Base-by-base conservation (phyloP, 2,113 vertebrate species). In the Aleadryas rufinucha region DNA sequence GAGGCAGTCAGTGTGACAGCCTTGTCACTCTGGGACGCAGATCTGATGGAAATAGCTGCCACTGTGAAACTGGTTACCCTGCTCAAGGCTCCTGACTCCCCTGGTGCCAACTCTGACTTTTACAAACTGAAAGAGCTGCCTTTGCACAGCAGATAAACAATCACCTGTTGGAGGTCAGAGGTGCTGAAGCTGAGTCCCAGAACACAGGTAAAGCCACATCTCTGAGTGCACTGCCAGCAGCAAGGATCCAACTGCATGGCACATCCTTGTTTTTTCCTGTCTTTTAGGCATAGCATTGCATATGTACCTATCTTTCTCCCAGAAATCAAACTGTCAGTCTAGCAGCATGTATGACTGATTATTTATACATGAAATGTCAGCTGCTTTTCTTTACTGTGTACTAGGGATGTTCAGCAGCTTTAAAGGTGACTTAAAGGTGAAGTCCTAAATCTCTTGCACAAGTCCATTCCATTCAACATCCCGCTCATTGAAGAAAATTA, bases 1-100 rank as follows among this genome's bases (percentile, higher is more conserved):
- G 35, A 28, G 7, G 10, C 26, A 21, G 42, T 11, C 21, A 64
- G 22, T 13, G n/a, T 0, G 0, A 13, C 6, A 81, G 45, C 30
- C 50, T 47, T 69, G 79, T 42, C 50, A 7, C 14, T 7, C 2
- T 35, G 33, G 30, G 47, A 14, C 6, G 20, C 28, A 37, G 68
- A 39, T 28, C 22, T 42, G 24, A 47, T 78, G 21, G 52, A 70
- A 87, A 42, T 2, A 84, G 81, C 75, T 28, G 42, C 31, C 33
- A 16, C 20, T 33, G 41, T 41, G 61, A 52, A 31, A 44, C 21
- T 64, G 28, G 15, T 37, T 72, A 61, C 20, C 31, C 18, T 52
- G 41, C 52, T 57, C 22, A 49, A 49, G 76, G n/a, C 50, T 85
- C 19, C 84, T 74, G 68, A 45, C 26, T 39, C 10, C 20, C 8